Conservation (phyloP, 1,140 invertebrate species). For the Helicoverpa armigera region DNA sequence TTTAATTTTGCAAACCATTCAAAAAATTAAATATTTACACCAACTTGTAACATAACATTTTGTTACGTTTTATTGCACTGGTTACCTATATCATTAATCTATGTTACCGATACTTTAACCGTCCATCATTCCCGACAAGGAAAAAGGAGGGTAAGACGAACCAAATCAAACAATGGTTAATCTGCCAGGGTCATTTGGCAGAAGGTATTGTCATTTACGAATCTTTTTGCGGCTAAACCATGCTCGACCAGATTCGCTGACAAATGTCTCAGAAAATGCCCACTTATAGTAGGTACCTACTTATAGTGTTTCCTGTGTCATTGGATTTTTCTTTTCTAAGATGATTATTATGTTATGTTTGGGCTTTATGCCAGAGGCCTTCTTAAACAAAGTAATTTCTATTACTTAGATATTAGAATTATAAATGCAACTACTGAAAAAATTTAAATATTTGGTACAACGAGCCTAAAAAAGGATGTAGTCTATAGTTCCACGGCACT, state of each 20-base stretch:
- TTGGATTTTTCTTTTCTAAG: background rate
- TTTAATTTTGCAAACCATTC: no score
- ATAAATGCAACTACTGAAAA: no score
- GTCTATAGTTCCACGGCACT: no score
- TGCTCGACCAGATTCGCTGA: background rate
- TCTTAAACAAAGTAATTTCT: no score
- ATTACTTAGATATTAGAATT: no score
- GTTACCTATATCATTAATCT: no score
- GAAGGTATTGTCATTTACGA: constrained; percentile 22
- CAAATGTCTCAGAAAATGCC: background rate
- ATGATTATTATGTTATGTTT: background rate
- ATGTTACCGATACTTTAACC: background rate
- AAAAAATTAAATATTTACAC: background rate
- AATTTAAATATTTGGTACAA: no score
- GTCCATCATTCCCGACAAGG: constrained; percentile 2
- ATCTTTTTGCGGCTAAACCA: background rate
- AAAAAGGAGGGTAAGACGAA: background rate
- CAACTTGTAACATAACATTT: background rate
- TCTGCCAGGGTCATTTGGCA: constrained; percentile 13
- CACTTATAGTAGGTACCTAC: background rate
- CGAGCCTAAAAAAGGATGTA: no score
- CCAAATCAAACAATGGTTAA: constrained; percentile 44
- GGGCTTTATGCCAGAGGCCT: no score
- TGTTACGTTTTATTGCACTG: background rate
- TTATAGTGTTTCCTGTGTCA: background rate